A percentile compares a stretch with the other conserved stretches of the same genome.
These are phyloP conservation scores for Epinephelus moara DNA, from an alignment of 2,113 vertebrate genomes.

Conservation along the genomic window DNA sequence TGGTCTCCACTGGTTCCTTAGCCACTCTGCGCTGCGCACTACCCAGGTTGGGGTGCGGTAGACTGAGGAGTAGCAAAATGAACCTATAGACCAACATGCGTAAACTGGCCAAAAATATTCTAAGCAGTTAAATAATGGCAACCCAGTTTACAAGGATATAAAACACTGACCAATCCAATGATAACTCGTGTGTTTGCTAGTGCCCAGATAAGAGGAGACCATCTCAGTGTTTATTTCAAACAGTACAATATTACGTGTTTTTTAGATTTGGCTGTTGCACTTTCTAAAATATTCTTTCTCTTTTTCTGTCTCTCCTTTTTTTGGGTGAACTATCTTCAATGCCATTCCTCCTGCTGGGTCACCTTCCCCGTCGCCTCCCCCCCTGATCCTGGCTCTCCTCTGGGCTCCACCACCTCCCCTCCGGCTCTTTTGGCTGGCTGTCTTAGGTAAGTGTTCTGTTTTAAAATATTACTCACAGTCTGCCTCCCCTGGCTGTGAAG, in stretches of 20 bases:
- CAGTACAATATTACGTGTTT: background rate
- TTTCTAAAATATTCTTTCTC: conserved; percentile 39
- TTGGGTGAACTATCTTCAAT: background rate
- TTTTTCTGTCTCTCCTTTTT: conserved; percentile 23
- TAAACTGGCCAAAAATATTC: too few relatives aligned
- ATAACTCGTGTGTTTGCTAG: background rate
- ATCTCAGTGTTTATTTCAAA: background rate
- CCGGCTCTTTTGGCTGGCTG: conserved; percentile 28
- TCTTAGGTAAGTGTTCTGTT: conserved; percentile 77
- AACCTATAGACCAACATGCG: too few relatives aligned
- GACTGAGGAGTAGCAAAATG: too few relatives aligned
- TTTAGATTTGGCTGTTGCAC: background rate
- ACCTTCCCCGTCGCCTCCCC: background rate
- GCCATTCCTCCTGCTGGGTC: conserved; percentile 25
- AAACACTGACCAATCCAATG: background rate
- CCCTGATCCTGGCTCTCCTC: conserved; percentile 17
- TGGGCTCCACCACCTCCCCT: conserved; percentile 24
- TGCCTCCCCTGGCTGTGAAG: conserved; percentile 41
- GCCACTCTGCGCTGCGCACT: too few relatives aligned
- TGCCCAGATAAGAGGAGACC: background rate
- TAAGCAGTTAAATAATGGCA: too few relatives aligned
- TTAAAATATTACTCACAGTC: conserved; percentile 67
- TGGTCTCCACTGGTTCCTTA: too few relatives aligned
- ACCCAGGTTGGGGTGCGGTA: too few relatives aligned
- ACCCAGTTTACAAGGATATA: too few relatives aligned